Conservation (phyloP, 2,113 vertebrate genomes). For the Apteryx owenii region DNA sequence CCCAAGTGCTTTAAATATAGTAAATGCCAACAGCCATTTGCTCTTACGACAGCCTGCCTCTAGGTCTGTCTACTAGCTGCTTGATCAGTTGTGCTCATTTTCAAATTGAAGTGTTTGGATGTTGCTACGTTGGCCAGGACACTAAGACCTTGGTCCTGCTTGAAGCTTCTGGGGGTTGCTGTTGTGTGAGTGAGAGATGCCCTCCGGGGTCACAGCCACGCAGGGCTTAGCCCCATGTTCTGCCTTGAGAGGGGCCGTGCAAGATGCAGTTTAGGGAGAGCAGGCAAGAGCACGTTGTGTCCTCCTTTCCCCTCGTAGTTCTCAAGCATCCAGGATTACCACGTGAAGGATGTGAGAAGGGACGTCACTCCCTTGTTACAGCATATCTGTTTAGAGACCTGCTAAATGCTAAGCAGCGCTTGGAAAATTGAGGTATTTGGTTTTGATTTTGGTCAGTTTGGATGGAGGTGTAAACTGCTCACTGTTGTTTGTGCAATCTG, state of each 20-base stretch:
- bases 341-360: neutral
- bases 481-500: neutral
- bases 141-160: rapidly evolving
- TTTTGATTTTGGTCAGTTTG: neutral
- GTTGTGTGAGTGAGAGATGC: neutral
- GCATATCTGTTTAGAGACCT: neutral
- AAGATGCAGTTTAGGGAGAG: neutral
- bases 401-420: neutral
- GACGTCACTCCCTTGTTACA: too few relatives aligned
- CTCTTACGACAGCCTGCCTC: neutral
- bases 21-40: neutral
- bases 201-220: neutral
- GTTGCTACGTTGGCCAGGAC: neutral
- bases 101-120: neutral
- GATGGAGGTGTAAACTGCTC: neutral
- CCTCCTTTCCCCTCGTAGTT: neutral
- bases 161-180: neutral
- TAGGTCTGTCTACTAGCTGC: neutral
- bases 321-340: neutral
- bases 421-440: neutral
- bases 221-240: neutral
- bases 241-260: rapidly evolving
- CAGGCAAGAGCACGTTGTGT: neutral
- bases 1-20: neutral
- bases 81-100: neutral